Base-by-base conservation (phyloP, 2,888 invertebrate genomes). In the Polylopha cassiicola region DNA sequence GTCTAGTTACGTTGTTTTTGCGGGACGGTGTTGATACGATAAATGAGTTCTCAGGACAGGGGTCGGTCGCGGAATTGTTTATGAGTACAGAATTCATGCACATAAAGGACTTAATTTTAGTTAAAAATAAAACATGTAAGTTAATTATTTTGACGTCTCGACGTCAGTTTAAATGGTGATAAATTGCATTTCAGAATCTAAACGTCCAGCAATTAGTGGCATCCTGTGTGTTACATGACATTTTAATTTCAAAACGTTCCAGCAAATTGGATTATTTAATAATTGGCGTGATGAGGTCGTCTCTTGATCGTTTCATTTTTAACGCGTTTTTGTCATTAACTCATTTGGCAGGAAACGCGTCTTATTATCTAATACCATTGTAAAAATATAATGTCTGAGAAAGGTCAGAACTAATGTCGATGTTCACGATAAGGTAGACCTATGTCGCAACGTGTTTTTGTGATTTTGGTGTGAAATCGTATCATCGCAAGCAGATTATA, bases 361-460 rank as follows among this genome's bases (percentile, higher is more conserved):
- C 41, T 41, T 41, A 41, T 41, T 41, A 41, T 41, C 41, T 41
- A 41, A 41, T 41, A 23, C 36, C 26, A 36, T 30, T 41, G 41
- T 41, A 30, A 34, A 41, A 41, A 26, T 30, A 41, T 41, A 41
- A 41, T 41, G 34, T 36, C 34, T 41, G 41, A 36, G 41, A 41
- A 41, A 41, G 41, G 41, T 41, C 41, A 41, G 7, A 16, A 21
- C 34, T 41, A 30, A 36, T 41, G 39, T 33, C 28, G 39, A 39
- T 39, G 39, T 10, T 23, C 15, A 14, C 28, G 39, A 39, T 39
- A 34, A 39, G 38, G 32, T 30, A n/a, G n/a, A n/a, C n/a, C 13
- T 29, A 10, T 13, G 28, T 29, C 36, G 41, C 41, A 41, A 41
- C 36, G 30, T 16, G 14, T 24, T 32, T 32, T 32, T 34, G 34